phyloP scores from a whole-genome alignment of 2,113 vertebrate genomes.

The Gambusia holbrooki region DNA sequence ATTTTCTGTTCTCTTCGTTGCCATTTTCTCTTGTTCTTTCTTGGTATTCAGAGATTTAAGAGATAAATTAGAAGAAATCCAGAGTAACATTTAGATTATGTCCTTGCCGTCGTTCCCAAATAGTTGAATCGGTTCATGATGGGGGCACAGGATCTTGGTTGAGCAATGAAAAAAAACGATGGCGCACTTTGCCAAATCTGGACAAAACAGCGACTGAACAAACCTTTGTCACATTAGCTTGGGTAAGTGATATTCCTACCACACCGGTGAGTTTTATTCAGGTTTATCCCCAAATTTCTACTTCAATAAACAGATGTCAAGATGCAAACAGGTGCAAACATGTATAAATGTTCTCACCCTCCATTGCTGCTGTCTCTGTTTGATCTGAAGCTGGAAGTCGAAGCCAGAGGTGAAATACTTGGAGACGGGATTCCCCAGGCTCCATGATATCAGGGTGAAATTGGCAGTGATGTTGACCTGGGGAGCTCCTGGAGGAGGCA shows the following conservation, averaged over 20 bases:
- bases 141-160: background rate
- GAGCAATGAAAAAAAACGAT: background rate
- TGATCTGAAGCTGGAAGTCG: slow-evolving; percentile 66
- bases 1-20: too few relatives aligned
- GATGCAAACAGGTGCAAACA: background rate
- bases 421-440: slow-evolving; percentile 18
- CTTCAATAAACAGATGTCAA: background rate
- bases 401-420: fast-evolving
- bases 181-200: too few relatives aligned
- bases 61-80: background rate
- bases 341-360: slow-evolving; percentile 43
- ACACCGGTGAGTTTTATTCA: background rate
- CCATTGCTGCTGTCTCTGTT: slow-evolving; percentile 36
- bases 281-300: background rate
- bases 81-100: background rate
- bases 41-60: background rate
- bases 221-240: background rate
- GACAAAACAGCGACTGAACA: too few relatives aligned
- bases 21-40: background rate
- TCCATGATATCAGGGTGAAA: slow-evolving; percentile 59
- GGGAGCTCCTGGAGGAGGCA: slow-evolving; percentile 63
- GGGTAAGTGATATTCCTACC: background rate
- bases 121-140: background rate
- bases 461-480: slow-evolving; percentile 31
- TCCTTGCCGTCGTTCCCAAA: background rate